A percentile compares a stretch with the other conserved stretches of the same genome.
These are phyloP conservation scores for Condylostylus longicornis DNA, from an alignment of 1,140 invertebrate genomes.

Conservation along the genomic window DNA sequence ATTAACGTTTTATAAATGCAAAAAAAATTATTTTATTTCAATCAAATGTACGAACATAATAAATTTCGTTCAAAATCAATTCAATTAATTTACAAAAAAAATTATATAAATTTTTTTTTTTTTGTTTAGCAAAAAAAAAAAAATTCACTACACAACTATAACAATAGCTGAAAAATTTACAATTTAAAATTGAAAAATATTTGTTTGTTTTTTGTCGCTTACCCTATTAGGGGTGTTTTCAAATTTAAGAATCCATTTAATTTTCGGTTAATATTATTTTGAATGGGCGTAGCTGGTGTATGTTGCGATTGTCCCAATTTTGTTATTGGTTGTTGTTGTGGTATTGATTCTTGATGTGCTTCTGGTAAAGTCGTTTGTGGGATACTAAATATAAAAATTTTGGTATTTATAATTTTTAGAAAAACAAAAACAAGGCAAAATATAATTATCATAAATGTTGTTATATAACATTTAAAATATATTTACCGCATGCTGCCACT, in stretches of 20 bases:
- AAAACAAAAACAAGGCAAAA: background rate
- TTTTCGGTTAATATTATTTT: constrained; percentile 32
- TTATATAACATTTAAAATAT: background rate
- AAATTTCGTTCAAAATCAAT: too few species aligned
- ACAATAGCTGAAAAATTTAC: background rate
- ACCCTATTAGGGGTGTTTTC: constrained; percentile 64
- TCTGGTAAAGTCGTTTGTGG: constrained; percentile 15
- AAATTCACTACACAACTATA: background rate
- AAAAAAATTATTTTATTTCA: too few species aligned
- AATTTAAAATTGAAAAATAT: background rate
- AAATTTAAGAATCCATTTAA: constrained; percentile 59
- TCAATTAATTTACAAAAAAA: too few species aligned
- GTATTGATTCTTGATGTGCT: constrained; percentile 14
- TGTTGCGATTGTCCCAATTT: constrained; percentile 12
- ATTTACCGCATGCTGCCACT: constrained; percentile 28
- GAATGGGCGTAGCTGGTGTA: constrained; percentile 17
- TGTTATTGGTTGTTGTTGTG: constrained; percentile 14
- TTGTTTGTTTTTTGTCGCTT: constrained; percentile 15
- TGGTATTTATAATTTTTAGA: background rate
- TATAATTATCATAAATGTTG: background rate
- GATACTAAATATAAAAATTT: background rate
- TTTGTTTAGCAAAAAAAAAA: background rate
- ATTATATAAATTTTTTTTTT: background rate
- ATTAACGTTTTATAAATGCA: too few species aligned
- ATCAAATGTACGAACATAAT: too few species aligned